phyloP scores from a whole-genome alignment of 2,797 vertebrate genomes.

The Schizothorax lantsangensis region DNA sequence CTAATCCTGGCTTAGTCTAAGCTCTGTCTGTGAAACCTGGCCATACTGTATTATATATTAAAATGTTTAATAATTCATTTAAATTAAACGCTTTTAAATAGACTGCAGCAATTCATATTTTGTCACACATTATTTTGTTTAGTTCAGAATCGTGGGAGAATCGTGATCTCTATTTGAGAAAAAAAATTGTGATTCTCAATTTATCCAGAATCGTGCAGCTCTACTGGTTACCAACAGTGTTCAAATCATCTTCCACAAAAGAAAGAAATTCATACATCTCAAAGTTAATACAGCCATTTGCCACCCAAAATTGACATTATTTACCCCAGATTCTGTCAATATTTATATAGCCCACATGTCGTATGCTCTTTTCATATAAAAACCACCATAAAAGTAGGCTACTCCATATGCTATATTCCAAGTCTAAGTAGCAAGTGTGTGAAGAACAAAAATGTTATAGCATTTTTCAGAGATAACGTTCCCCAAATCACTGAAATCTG shows the following conservation, averaged over 20 bases:
- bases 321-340: not conserved
- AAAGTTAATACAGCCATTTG: not conserved
- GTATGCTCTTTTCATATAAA: not conserved
- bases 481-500: not conserved
- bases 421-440: not conserved
- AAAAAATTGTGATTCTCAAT: no score
- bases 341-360: not conserved
- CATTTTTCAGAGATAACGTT: not conserved
- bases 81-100: no score
- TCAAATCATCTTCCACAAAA: not conserved
- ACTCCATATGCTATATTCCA: not conserved
- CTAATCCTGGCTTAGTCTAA: no score
- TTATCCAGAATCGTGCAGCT: no score
- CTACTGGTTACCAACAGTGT: not conserved
- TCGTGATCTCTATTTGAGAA: no score
- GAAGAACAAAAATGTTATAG: not conserved
- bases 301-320: not conserved
- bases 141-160: no score
- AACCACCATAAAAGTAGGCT: not conserved
- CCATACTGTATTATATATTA: no score
- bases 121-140: no score
- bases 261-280: not conserved
- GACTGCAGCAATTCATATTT: no score
- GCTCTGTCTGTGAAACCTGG: no score
- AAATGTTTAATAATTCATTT: no score